These are phyloP conservation scores for Thomomys bottae DNA, from an alignment of 2,113 vertebrate species.

Conservation along the genomic window DNA sequence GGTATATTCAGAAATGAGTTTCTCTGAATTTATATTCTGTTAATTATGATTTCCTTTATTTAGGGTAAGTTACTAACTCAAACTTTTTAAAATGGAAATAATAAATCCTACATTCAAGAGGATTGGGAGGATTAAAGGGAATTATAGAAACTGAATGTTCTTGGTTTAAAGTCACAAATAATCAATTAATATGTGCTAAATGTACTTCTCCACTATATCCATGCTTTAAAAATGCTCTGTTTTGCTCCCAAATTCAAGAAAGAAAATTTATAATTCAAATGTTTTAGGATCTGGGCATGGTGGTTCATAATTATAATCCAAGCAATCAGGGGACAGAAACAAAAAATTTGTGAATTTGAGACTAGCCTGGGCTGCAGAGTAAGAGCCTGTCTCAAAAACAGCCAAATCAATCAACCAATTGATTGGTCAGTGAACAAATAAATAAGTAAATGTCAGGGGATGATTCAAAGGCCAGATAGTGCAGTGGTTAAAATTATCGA, in stretches of 20 bases:
- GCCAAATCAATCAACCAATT: too few species aligned
- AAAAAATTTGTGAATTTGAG: too few species aligned
- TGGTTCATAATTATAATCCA: too few species aligned
- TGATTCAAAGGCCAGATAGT: background rate
- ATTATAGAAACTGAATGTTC: background rate
- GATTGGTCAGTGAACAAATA: too few species aligned
- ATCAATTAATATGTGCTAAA: background rate
- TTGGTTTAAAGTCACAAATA: background rate
- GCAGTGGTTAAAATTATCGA: background rate
- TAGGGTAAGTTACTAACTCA: background rate
- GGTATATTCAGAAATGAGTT: conserved; percentile 18
- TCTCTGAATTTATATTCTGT: conserved; percentile 21
- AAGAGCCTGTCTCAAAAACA: too few species aligned
- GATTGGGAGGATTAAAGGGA: background rate
- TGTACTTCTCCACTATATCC: background rate
- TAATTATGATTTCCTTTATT: conserved; percentile 14
- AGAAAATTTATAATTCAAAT: conserved; percentile 29
- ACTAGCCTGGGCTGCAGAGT: too few species aligned
- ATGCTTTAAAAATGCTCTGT: conserved; percentile 28
- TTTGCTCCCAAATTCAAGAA: conserved; percentile 28
- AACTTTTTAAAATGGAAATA: conserved; percentile 3
- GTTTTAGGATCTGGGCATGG: background rate
- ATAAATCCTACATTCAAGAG: background rate
- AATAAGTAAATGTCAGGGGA: background rate
- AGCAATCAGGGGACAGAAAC: too few species aligned